These are phyloP conservation scores for Tetragnatha versicolor DNA, from an alignment of 1,140 invertebrate genomes.

Conservation along the genomic window DNA sequence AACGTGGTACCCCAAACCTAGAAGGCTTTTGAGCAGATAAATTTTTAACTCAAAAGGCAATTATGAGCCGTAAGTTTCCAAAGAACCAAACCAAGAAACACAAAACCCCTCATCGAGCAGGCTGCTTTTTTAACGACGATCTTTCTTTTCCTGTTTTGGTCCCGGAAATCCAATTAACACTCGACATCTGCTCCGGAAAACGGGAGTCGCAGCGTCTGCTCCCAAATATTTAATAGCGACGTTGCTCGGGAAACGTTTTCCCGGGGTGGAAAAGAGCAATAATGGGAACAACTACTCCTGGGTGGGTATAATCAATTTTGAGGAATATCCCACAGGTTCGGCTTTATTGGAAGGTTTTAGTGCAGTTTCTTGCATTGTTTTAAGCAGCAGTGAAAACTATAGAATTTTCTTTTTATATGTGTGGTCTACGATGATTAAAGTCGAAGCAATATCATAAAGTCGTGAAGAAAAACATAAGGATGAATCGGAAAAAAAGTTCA, in stretches of 20 bases:
- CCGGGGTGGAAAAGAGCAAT: neutral
- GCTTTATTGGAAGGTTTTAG: neutral
- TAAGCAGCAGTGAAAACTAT: no score
- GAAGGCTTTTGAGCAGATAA: no score
- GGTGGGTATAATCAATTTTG: neutral
- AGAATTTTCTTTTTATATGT: no score
- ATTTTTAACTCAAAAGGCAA: no score
- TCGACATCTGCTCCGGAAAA: neutral
- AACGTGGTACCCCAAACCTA: no score
- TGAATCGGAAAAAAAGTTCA: no score
- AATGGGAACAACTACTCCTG: neutral
- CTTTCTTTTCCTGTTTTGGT: neutral
- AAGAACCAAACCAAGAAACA: neutral
- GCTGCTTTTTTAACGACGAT: neutral
- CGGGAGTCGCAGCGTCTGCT: constrained; percentile 30
- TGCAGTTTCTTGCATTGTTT: no score
- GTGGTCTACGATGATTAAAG: no score
- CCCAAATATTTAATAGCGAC: constrained; percentile 2
- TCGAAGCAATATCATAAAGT: no score
- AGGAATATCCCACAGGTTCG: no score
- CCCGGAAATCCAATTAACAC: neutral
- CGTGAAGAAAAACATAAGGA: no score
- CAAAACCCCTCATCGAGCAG: neutral
- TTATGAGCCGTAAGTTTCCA: neutral
- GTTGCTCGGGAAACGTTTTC: constrained; percentile 19